Evolutionary conservation across 2,888 invertebrate genomes (phyloP), one percentile per base, ranked within the genome.

Genomic region (Cryptocheilus praepositus): DNA sequence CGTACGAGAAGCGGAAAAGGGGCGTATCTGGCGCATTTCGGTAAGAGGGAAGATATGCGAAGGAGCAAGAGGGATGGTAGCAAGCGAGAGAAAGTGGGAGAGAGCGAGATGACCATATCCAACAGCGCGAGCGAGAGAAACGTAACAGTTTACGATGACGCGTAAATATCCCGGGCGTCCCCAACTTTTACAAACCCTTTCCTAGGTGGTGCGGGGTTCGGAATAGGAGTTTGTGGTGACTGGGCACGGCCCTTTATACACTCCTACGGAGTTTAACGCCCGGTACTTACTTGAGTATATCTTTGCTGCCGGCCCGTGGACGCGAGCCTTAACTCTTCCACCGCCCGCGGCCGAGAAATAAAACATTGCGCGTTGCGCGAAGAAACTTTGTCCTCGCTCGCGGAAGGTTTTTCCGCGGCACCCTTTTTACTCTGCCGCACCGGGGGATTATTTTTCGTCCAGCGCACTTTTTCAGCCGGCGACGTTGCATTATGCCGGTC

Each of bases 111-210:
- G 67, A 53, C 57, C 71, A 64, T 76, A 76, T 81, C 73, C 70
- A 71, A 72, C 76, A 78, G 77, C 74, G 36, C 36, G 74, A 77
- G 80, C 66, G 80, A 83, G 81, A 81, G 83, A 81, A 79, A 78
- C 77, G 74, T 71, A 70, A 74, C 67, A 81, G 75, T 87, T 87
- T 86, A 87, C 81, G 85, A 80, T 79, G 81, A 83, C 80, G 83
- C 83, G 84, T 85, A 85, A 86, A 87, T 88, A 88, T 84, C 84
- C 78, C 76, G 67, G 68, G 77, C 80, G 81, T 85, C 81, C 79
- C 82, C 81, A 86, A 86, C 82, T 87, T 87, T 85, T 84, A 81
- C 82, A 80, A 84, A 83, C 82, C 84, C 83, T 83, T 79, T 78
- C 74, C 76, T 68, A 46, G 72, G 59, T 46, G 61, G 66, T 36